These are phyloP conservation scores for Pemphigus obesinymphae DNA, from an alignment of 1,140 invertebrate species.

Conservation along the genomic window DNA sequence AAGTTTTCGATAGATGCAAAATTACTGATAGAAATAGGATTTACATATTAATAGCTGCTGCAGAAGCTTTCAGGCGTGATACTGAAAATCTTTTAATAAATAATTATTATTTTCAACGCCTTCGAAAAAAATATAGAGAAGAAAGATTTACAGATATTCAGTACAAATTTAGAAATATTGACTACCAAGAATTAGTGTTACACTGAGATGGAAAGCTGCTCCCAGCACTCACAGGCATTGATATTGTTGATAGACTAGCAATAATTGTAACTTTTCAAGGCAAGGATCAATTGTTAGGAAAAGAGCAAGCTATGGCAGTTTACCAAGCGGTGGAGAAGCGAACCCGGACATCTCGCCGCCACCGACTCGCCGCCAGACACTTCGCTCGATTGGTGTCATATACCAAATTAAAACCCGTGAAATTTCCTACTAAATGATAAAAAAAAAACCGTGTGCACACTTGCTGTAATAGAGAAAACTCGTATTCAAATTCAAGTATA, in stretches of 20 bases:
- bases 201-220: constrained; percentile 45
- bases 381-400: too few relatives aligned
- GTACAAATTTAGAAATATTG: constrained; percentile 41
- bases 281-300: constrained; percentile 4
- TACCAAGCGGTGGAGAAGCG: not conserved
- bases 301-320: not conserved
- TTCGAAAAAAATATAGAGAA: constrained; percentile 44
- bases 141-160: constrained; percentile 41
- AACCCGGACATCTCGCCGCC: too few relatives aligned
- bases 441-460: too few relatives aligned
- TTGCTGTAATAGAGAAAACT: too few relatives aligned
- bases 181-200: constrained; percentile 26
- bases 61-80: constrained; percentile 42
- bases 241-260: not conserved
- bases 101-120: constrained; percentile 41
- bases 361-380: too few relatives aligned
- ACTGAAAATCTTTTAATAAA: constrained; percentile 42
- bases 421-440: too few relatives aligned
- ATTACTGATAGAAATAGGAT: constrained; percentile 45
- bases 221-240: constrained; percentile 26
- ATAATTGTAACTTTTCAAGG: not conserved
- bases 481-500: too few relatives aligned
- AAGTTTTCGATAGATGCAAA: constrained; percentile 43
- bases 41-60: constrained; percentile 42
- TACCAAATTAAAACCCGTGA: too few relatives aligned